A percentile compares a stretch with the other conserved stretches of the same genome.
Conservation (phyloP, 2,797 vertebrate species). For the Catharus ustulatus region DNA sequence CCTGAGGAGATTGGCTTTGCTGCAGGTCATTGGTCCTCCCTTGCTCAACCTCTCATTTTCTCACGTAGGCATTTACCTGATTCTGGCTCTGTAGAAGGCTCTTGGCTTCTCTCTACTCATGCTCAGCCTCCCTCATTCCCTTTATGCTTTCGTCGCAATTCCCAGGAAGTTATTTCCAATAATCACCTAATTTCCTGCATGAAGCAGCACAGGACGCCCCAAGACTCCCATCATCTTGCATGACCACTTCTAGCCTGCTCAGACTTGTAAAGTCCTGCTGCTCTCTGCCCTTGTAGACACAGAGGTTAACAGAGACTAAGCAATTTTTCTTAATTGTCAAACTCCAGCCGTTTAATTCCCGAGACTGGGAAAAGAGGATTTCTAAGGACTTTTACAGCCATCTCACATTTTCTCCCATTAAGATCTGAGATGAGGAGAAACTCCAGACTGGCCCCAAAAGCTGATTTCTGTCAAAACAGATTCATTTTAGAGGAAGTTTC, state of each 20-base stretch:
- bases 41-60: background rate
- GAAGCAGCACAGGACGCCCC: background rate
- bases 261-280: constrained; percentile 26
- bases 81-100: background rate
- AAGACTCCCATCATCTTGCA: constrained; percentile 36
- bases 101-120: background rate
- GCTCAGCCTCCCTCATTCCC: background rate
- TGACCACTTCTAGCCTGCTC: background rate
- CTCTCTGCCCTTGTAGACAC: constrained; percentile 33
- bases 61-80: background rate
- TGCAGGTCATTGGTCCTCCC: background rate
- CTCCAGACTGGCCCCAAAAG: background rate
- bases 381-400: background rate
- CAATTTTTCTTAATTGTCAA: background rate
- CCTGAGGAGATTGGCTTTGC: background rate
- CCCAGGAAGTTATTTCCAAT: constrained; percentile 45
- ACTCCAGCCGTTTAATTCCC: background rate
- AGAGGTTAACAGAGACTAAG: background rate
- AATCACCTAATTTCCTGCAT: constrained; percentile 61
- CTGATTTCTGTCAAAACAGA: background rate
- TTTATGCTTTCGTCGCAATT: constrained; percentile 17
- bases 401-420: background rate
- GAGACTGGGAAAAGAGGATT: background rate
- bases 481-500: background rate
- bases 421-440: background rate